phyloP scores from a whole-genome alignment of 2,113 vertebrate genomes.

The Eclectus roratus region DNA sequence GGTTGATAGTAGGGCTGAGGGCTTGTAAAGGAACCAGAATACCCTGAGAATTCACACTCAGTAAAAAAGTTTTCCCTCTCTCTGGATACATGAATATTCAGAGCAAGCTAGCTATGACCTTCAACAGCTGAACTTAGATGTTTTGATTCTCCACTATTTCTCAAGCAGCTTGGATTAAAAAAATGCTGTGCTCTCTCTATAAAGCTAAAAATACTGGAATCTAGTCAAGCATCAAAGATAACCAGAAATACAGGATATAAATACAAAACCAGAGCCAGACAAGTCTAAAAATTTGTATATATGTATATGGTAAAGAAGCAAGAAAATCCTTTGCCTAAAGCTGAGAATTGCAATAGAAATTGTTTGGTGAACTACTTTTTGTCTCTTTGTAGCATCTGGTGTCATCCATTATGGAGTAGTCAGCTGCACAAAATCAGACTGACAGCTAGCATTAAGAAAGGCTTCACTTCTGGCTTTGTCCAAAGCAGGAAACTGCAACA shows the following conservation, averaged over 20 bases:
- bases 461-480: neutral
- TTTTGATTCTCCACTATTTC: neutral
- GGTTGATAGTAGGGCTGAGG: neutral
- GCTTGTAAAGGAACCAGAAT: neutral
- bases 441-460: neutral
- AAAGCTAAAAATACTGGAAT: neutral
- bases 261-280: neutral
- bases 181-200: neutral
- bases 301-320: neutral
- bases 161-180: neutral
- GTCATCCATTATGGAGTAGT: neutral
- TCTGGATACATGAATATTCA: neutral
- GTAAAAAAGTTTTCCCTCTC: neutral
- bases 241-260: neutral
- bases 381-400: neutral
- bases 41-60: neutral
- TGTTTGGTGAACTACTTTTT: neutral
- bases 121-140: neutral
- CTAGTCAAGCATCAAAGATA: neutral
- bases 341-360: neutral
- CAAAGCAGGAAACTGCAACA: neutral
- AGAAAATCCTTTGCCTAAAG: neutral
- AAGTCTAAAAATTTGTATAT: neutral
- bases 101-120: neutral
- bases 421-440: constrained; percentile 11